Base-by-base conservation (phyloP, 2,113 vertebrate species). In the Saiga tatarica region DNA sequence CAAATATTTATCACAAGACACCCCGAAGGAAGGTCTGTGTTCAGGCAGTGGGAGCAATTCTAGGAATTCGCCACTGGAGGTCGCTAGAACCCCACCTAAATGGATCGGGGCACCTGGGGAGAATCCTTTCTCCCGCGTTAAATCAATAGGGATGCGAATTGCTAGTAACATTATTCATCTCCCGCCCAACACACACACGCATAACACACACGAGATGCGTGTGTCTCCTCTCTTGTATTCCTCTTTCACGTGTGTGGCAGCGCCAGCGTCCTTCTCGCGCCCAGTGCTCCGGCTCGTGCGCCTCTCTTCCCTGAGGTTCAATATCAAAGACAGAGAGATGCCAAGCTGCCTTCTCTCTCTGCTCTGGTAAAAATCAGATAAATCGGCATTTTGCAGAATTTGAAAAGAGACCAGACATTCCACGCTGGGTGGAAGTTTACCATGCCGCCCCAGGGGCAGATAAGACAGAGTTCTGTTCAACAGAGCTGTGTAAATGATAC, bases 81-180 rank as follows among this genome's bases (percentile, higher is more conserved):
- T 47, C 83, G 83, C 82, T 7, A 55, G 89, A 94, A 87, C 28
- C 93, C 81, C 97, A 91, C 53, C 21, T 60, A 97, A 97, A 92
- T 2, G 30, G 6, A 6, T 45, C 39, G 4, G 23, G 10, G 17
- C 1, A 0, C 25, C 33, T 6, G 4, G 16, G 16, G n/a, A 30
- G 59, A 74, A 59, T 64, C 55, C 25, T 89, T 82, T 95, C 87
- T 91, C 57, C 57, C 21, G 16, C 50, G 5, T 96, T 74, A 84
- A 96, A 87, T 94, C 95, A 91, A 33, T 19, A 97, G 85, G 36
- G 7, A 39, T 78, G 91, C 81, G 89, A 92, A 91, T 86, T n/a
- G 81, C 59, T 57, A 36, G 78, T 84, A 87, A 76, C 1, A 30
- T 39, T 45, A 16, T 42, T 79, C 50, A 21, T 42, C 39, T 13